Percentiles rank a stretch among this genome's conserved stretches.
Conservation (phyloP, 1,140 invertebrate genomes). For the Bilobella aurantiaca region DNA sequence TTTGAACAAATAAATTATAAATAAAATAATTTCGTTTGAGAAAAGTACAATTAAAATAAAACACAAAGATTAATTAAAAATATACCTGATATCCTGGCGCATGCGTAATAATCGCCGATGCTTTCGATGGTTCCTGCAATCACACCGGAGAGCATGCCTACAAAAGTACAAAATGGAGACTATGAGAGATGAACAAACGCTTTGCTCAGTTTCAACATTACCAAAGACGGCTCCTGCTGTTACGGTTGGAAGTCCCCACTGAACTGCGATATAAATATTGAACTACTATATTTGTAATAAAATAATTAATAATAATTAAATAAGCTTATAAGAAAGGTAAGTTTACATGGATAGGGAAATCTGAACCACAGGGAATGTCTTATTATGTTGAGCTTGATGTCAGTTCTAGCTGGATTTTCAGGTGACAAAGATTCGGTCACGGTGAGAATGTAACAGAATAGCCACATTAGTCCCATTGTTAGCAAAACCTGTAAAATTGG, state of each 20-base stretch:
- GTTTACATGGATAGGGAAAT: conserved; percentile 46
- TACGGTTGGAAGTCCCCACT: conserved; percentile 74
- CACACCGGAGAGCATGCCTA: conserved; percentile 63
- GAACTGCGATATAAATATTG: conserved; percentile 45
- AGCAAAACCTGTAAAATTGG: conserved; percentile 57
- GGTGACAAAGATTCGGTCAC: conserved; percentile 51
- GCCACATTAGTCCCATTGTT: conserved; percentile 70
- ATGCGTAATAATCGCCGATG: conserved; percentile 79
- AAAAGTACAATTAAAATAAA: neutral
- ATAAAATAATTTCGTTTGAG: too few species aligned
- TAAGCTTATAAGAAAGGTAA: too few species aligned
- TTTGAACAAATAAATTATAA: too few species aligned
- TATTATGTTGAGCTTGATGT: conserved; percentile 62
- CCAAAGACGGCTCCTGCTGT: conserved; percentile 63
- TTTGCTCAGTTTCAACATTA: neutral
- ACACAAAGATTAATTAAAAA: neutral
- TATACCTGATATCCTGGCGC: conserved; percentile 61
- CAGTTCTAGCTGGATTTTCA: conserved; percentile 63
- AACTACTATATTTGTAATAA: too few species aligned
- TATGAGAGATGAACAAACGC: neutral
- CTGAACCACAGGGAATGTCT: conserved; percentile 67
- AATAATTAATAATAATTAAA: too few species aligned
- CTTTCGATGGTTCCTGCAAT: conserved; percentile 75
- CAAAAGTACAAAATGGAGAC: neutral
- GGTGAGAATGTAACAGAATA: conserved; percentile 63